phyloP scores from a whole-genome alignment of 2,797 vertebrate species.

The Nothura maculosa region DNA sequence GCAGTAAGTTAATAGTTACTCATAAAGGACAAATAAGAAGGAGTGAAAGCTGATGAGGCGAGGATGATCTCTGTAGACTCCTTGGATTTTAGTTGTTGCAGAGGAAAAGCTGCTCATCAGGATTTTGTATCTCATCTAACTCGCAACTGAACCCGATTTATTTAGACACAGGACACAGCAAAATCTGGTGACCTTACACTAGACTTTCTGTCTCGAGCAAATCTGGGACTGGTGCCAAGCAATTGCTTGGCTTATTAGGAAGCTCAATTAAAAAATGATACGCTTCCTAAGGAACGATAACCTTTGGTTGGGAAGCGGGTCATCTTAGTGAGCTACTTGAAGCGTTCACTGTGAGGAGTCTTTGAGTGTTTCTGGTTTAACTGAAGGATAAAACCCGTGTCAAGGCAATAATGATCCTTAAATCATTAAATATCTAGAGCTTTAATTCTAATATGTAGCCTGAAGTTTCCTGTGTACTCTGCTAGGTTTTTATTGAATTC shows the following conservation, averaged over 20 bases:
- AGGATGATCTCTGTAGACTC: neutral
- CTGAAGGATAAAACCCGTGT: neutral
- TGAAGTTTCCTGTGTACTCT: neutral
- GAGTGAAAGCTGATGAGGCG: neutral
- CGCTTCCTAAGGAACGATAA: neutral
- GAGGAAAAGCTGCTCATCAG: neutral
- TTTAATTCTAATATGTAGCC: neutral
- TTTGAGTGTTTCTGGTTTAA: neutral
- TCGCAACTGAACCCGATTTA: neutral
- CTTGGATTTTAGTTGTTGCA: neutral
- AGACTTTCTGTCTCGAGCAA: neutral
- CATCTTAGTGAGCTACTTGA: neutral
- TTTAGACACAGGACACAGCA: neutral
- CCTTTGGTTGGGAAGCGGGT: neutral
- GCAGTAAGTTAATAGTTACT: neutral
- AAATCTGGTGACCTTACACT: accelerated
- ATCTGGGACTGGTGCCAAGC: neutral
- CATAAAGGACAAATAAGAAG: neutral
- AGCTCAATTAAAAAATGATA: neutral
- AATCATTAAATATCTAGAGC: neutral
- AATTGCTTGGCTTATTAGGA: neutral
- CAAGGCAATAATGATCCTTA: neutral
- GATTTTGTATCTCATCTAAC: neutral
- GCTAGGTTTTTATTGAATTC: neutral
- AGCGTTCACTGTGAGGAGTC: neutral